Conservation (phyloP, 2,888 invertebrate genomes). For the Amitus sp. region DNA sequence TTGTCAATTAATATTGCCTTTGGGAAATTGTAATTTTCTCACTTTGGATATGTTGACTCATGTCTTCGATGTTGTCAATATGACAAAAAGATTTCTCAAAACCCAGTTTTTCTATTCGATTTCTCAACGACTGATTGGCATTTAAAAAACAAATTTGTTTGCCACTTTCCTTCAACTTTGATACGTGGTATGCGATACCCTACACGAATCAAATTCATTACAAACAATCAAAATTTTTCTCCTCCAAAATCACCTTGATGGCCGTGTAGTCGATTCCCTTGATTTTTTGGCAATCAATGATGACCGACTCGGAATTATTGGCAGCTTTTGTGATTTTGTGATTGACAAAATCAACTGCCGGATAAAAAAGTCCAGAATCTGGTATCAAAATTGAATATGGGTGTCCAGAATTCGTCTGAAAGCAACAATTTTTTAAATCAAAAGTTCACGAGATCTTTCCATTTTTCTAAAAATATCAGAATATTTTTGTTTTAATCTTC, state of each 20-base stretch:
- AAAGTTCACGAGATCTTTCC: too few species aligned
- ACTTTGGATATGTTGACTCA: conserved; percentile 44
- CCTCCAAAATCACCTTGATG: conserved; percentile 67
- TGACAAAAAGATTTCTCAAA: conserved; percentile 42
- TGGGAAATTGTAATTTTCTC: too few species aligned
- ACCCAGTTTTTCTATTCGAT: conserved; percentile 48
- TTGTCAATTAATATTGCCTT: conserved; percentile 12
- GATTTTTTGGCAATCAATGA: conserved; percentile 75
- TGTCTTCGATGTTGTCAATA: conserved; percentile 46
- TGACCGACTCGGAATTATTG: conserved; percentile 66
- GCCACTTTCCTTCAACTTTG: conserved; percentile 68
- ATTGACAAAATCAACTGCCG: conserved; percentile 75
- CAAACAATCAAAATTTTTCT: conserved; percentile 1
- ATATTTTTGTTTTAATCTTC: too few species aligned
- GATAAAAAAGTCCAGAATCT: conserved; percentile 76
- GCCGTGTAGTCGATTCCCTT: conserved; percentile 77
- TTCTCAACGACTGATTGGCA: conserved; percentile 55
- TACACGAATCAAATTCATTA: conserved; percentile 55
- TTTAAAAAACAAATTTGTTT: conserved; percentile 69
- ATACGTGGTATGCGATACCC: conserved; percentile 70
- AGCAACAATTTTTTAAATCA: too few species aligned
- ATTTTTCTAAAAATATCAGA: too few species aligned
- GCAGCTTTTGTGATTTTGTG: conserved; percentile 69
- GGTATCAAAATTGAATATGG: conserved; percentile 73
- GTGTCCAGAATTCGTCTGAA: conserved; percentile 65